Evolutionary conservation across 2,113 vertebrate species (phyloP), one percentile per base, ranked within the genome.

Genomic region (Zosterops pallidus): DNA sequence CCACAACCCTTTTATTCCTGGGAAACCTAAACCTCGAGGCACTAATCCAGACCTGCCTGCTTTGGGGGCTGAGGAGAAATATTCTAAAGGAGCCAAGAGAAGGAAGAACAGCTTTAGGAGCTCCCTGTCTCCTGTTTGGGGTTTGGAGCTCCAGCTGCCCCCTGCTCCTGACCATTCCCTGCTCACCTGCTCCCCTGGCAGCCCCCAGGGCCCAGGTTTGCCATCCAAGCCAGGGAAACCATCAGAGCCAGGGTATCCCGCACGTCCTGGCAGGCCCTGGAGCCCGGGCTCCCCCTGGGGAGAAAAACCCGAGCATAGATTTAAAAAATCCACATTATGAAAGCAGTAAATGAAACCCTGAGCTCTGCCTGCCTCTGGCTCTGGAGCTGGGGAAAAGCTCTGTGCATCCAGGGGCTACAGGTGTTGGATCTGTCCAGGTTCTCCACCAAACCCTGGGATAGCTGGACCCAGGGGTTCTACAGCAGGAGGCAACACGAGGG

Each of bases 181-280:
- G 64, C 96, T 97, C 84, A 99, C 99, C 98, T 98, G 97, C 82
- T 95, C 85, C 62, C 99, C 99, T 12, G 97, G 96, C 78, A 87
- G 82, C 70, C 99, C 99, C 63, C 94, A 92, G 0, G 94, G 85
- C 9, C 98, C 99, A 2, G 97, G 97, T 78, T 97, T 97, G 60
- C 98, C 98, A 60, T 98, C 98, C 90, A 97, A 82, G 22, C 98
- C 98, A 28, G 98, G 96, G 67, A 96, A 94, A 4, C 99, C 99
- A 65, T 98, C 96, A 2, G 94, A 98, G 33, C 98, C 99, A 0
- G 97, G 97, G 57, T 91, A 70, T n/a, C 99, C 99, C 3, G 63
- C 64, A 75, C 84, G 95, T 64, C 99, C 99, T 2, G 97, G 96
- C 49, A 96, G 65, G 29, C 99, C 99, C 69, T 92, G 97, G 21